Percentiles rank a stretch among this genome's conserved stretches.
Conservation (phyloP, 1,140 invertebrate genomes). For the Rhyacophila brunnea region DNA sequence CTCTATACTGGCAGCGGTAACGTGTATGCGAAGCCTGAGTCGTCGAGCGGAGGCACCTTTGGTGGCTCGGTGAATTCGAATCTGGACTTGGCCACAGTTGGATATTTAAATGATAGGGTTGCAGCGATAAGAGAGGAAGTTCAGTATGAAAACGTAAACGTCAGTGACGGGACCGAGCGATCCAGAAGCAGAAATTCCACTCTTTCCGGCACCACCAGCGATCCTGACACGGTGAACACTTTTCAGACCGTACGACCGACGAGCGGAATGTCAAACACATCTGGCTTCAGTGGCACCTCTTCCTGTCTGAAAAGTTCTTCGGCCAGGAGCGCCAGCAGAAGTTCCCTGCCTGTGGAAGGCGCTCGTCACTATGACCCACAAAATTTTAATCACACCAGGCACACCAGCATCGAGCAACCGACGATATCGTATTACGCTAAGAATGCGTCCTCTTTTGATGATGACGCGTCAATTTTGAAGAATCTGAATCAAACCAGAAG, state of each 20-base stretch:
- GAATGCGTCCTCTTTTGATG: constrained; percentile 39
- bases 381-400: constrained; percentile 24
- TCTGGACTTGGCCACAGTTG: constrained; percentile 22
- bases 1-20: constrained; percentile 15
- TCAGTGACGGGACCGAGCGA: constrained; percentile 22
- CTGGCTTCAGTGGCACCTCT: constrained; percentile 15
- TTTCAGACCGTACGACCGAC: constrained; percentile 30
- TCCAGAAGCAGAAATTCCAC: constrained; percentile 32
- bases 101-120: constrained; percentile 33
- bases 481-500: constrained; percentile 38
- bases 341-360: constrained; percentile 23
- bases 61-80: neutral
- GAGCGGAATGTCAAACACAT: constrained; percentile 16
- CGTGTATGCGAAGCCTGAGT: constrained; percentile 15
- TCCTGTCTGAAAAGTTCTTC: constrained; percentile 8
- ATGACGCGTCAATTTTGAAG: constrained; percentile 38
- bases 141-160: constrained; percentile 40
- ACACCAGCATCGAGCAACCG: constrained; percentile 32
- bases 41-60: constrained; percentile 1
- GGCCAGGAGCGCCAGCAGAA: constrained; percentile 28
- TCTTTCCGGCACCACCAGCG: constrained; percentile 27
- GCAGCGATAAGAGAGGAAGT: constrained; percentile 37
- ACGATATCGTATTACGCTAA: constrained; percentile 53
- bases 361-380: constrained; percentile 8
- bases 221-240: constrained; percentile 31